Percentiles rank a stretch among this genome's conserved stretches.
Evolutionary conservation across 2,113 vertebrate species (phyloP).

Genomic region (Oreochromis tanganicae): DNA sequence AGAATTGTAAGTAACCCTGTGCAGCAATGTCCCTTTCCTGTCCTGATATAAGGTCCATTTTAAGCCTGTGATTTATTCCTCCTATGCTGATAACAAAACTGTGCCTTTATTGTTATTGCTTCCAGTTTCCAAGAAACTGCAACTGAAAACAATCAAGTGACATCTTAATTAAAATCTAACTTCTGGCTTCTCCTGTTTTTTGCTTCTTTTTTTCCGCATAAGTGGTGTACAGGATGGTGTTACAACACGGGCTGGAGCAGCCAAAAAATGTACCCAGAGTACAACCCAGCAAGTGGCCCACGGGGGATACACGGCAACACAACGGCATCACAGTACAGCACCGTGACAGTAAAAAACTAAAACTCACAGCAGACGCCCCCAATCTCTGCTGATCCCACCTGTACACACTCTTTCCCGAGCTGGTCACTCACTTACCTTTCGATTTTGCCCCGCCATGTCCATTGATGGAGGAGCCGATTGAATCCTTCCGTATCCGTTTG

Average conservation of each 20-base stretch:
- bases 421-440: constrained; percentile 86
- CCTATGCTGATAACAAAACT: neutral
- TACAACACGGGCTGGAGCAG: neutral
- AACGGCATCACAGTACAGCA: neutral
- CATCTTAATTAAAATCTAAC: neutral
- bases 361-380: neutral
- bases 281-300: neutral
- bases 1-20: neutral
- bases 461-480: constrained; percentile 77
- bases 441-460: constrained; percentile 75
- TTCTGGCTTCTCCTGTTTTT: neutral
- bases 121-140: neutral
- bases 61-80: neutral
- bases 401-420: neutral
- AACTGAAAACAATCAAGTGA: neutral
- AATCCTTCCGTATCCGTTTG: constrained; percentile 95
- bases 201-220: neutral
- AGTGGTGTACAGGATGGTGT: neutral
- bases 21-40: neutral
- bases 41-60: neutral
- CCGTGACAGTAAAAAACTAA: neutral
- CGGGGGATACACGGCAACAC: neutral
- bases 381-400: neutral
- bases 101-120: neutral
- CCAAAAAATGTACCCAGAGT: neutral